Evolutionary conservation across 2,888 invertebrate species (phyloP), one percentile per base, ranked within the genome.

Genomic region (Pristionchus entomophagus): DNA sequence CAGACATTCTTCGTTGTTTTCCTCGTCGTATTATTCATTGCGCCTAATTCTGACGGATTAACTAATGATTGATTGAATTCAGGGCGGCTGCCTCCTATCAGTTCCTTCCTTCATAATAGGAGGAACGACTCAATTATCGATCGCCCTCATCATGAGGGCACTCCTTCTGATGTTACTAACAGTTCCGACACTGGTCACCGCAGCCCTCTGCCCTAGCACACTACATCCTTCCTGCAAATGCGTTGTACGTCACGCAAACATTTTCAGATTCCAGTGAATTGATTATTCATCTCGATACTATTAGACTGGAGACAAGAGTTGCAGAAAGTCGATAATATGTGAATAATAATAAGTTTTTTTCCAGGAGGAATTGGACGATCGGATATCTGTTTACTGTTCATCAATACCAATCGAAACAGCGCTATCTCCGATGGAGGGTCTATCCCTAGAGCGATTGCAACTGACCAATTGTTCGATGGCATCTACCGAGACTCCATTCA

Each of bases 361-460:
- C 65, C 59, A 82, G 82, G 82, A 38, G 38, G 82, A 82, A 32
- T 32, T 80, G 22, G 5, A 17, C 32, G 78, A 80, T 49, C 82
- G 59, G 29, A 82, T 82, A 56, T 82, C 82, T 19, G 65, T 84
- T 22, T 49, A 62, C 45, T 84, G 83, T 29, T 10, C 26, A 0
- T 29, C 41, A 2, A 49, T 84, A 8, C 2, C 49, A 22, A 45
- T n/a, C 5, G 65, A 62, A 14, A 29, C n/a, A 0, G 83, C n/a
- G 2, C 83, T 84, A 2, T n/a, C 41, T 1, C 38, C 62, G 6
- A 29, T 84, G 65, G 45, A 62, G 8, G 83, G 65, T 3, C 77
- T 81, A 17, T 77, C 85, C 22, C 84, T 90, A 49, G 90, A 89
- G 41, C 86, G 86, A 49, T 78, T 90, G 78, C 84, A 85, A 38